Percentiles rank a stretch among this genome's conserved stretches.
Conservation (phyloP, 2,797 vertebrate species). For the Sphaeramia orbicularis region DNA sequence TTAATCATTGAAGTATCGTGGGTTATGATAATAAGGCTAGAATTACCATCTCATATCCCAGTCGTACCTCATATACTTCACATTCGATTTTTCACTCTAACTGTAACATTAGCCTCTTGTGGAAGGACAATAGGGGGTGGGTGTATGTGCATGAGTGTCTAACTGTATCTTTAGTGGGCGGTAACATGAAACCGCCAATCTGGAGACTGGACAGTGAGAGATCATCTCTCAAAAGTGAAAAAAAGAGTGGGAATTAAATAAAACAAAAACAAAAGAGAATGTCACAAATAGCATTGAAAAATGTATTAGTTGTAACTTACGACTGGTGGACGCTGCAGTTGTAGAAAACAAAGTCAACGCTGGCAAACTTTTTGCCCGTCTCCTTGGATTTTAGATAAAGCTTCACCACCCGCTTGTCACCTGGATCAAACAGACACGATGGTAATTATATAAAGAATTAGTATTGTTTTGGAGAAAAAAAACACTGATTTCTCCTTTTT, state of each 20-base stretch:
- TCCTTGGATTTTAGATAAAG: conserved; percentile 97
- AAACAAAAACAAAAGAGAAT: background rate
- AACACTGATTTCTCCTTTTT: background rate
- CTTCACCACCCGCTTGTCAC: conserved; percentile 95
- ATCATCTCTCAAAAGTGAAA: conserved; percentile 17
- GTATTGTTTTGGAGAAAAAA: too few species aligned
- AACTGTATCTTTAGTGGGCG: conserved; percentile 36
- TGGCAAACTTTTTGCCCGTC: conserved; percentile 96
- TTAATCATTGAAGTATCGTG: conserved; percentile 57
- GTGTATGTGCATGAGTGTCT: conserved; percentile 10
- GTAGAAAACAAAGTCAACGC: conserved; percentile 97
- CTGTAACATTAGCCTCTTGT: conserved; percentile 60
- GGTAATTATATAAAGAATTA: background rate
- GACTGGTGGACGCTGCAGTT: conserved; percentile 98
- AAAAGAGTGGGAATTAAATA: conserved; percentile 12
- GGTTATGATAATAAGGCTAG: conserved; percentile 62
- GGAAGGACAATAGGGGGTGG: conserved; percentile 34
- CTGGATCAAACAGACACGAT: conserved; percentile 70
- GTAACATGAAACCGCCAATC: conserved; percentile 49
- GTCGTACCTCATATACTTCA: conserved; percentile 57
- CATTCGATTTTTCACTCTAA: conserved; percentile 67
- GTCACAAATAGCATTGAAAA: background rate
- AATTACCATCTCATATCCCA: conserved; percentile 64
- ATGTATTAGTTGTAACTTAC: conserved; percentile 84
- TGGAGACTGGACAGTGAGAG: conserved; percentile 34